Conservation (phyloP, 64 coral and sea anemone species). For the Trachythela sp. region DNA sequence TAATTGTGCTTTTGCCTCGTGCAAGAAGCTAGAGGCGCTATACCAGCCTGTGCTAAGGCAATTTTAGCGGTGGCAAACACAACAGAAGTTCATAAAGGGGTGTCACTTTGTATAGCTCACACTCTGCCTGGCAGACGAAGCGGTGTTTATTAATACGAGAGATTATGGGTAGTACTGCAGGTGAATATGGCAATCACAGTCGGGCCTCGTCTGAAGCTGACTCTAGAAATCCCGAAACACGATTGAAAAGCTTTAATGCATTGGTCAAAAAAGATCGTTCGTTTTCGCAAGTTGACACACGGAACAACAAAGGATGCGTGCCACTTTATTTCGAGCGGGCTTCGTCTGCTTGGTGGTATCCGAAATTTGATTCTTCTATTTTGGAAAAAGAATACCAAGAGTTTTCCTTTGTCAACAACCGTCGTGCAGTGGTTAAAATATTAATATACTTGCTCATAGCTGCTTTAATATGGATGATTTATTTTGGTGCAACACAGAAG, state of each 20-base stretch:
- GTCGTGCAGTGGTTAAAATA: slow-evolving; percentile 65
- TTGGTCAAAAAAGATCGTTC: slow-evolving; percentile 94
- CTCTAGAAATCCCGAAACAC: neutral
- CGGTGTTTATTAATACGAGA: neutral
- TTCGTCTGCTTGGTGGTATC: slow-evolving; percentile 98
- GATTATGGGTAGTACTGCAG: slow-evolving; percentile 6
- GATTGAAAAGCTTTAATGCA: neutral
- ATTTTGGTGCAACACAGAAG: slow-evolving; percentile 61
- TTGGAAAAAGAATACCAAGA: slow-evolving; percentile 96
- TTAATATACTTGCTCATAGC: slow-evolving; percentile 66
- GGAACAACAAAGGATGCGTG: slow-evolving; percentile 89
- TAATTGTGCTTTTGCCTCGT: neutral
- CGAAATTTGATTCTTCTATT: slow-evolving; percentile 86
- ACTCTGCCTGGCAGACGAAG: neutral
- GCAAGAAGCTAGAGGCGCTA: neutral
- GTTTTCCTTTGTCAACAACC: slow-evolving; percentile 81
- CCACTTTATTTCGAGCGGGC: slow-evolving; percentile 96
- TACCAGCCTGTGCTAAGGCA: neutral
- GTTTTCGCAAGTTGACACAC: slow-evolving; percentile 97
- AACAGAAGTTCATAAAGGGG: slow-evolving; percentile 15
- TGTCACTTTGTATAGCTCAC: slow-evolving; percentile 1
- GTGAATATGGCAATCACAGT: slow-evolving; percentile 20
- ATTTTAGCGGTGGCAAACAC: neutral
- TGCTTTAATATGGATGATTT: slow-evolving; percentile 68
- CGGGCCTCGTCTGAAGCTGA: neutral